Percentiles rank a stretch among this genome's conserved stretches.
These are phyloP conservation scores for Nemapogon koenigi DNA, from an alignment of 2,888 invertebrate species.

Conservation along the genomic window DNA sequence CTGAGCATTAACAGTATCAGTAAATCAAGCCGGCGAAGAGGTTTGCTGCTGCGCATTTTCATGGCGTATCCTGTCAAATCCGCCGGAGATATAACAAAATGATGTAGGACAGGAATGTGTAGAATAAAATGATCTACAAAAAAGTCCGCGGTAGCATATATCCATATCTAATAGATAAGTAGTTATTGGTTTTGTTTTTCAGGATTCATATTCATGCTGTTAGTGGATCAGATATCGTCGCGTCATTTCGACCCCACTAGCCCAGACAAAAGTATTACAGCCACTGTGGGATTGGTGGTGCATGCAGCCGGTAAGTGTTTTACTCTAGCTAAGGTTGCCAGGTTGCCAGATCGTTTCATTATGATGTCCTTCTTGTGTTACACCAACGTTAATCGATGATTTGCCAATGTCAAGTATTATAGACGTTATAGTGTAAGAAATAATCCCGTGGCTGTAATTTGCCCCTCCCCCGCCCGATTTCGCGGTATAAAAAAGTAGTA, in stretches of 20 bases:
- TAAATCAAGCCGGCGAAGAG: not conserved
- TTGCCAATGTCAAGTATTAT: too few species aligned
- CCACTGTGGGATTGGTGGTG: conserved; percentile 95
- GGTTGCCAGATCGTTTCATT: not conserved
- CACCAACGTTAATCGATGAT: too few species aligned
- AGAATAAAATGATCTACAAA: too few species aligned
- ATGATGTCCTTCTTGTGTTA: not conserved
- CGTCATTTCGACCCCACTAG: conserved; percentile 64
- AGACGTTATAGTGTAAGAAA: too few species aligned
- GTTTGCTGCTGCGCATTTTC: not conserved
- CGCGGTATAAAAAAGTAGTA: too few species aligned
- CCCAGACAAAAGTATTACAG: conserved; percentile 83
- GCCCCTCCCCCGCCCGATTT: too few species aligned
- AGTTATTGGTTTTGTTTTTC: conserved; percentile 16
- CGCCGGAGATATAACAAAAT: too few species aligned
- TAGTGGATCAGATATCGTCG: conserved; percentile 85
- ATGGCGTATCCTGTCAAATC: too few species aligned
- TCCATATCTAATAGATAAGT: not conserved
- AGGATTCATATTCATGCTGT: conserved; percentile 96
- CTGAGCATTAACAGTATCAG: too few species aligned
- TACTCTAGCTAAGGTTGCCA: not conserved
- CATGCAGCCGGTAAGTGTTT: conserved; percentile 84
- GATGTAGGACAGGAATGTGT: too few species aligned
- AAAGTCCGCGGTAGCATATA: too few species aligned
- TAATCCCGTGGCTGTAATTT: too few species aligned